These are phyloP conservation scores for Turritopsis dohrnii DNA, from an alignment of 30 jellyfish, hydroid and myxozoan genomes.

Conservation along the genomic window DNA sequence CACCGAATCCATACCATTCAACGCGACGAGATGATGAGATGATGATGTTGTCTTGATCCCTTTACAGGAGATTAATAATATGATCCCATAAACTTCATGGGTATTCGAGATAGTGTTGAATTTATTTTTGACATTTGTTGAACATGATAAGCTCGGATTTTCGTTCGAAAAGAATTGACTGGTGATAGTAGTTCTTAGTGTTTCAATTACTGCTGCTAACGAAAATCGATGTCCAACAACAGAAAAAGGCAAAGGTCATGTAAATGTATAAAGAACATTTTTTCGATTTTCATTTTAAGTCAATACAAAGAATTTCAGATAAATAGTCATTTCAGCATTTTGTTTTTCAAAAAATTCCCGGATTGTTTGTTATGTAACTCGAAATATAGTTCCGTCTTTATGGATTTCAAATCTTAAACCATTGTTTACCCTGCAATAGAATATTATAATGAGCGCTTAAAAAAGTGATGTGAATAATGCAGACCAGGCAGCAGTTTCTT, in stretches of 20 bases:
- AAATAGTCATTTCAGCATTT: background rate
- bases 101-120: background rate
- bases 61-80: background rate
- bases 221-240: no score
- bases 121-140: background rate
- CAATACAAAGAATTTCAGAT: background rate
- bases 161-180: no score
- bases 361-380: no score
- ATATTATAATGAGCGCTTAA: no score
- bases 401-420: no score
- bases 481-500: no score
- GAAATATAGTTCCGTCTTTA: no score
- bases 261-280: background rate
- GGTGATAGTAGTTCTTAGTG: no score
- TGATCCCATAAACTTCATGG: background rate
- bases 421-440: no score
- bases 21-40: constrained; percentile 31
- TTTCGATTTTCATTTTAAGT: background rate
- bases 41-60: constrained; percentile 19
- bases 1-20: constrained; percentile 29
- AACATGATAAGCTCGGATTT: background rate
- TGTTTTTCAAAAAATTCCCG: no score
- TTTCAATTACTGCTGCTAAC: no score
- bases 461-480: no score
- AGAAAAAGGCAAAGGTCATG: background rate